A percentile compares a stretch with the other conserved stretches of the same genome.
phyloP scores from a whole-genome alignment of 2,113 vertebrate species.

The Vulpes vulpes region DNA sequence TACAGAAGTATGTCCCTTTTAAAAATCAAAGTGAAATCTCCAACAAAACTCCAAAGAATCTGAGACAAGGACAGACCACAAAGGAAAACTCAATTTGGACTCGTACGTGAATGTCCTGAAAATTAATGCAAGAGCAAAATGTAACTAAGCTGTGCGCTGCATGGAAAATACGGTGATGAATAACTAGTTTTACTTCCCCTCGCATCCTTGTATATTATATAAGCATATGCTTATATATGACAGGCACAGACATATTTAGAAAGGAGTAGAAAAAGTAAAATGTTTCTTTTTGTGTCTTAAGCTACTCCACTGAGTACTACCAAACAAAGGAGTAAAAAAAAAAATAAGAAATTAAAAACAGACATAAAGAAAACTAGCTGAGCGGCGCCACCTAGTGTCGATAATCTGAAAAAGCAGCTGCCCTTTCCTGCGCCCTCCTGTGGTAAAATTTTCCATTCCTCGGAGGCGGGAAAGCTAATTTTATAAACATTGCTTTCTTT shows the following conservation, averaged over 20 bases:
- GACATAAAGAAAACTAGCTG: slow-evolving; percentile 69
- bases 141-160: not conserved
- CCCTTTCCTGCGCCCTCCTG: slow-evolving; percentile 75
- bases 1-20: not conserved
- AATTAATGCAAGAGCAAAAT: slow-evolving; percentile 23
- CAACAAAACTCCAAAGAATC: not conserved
- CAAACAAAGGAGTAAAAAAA: slow-evolving; percentile 76
- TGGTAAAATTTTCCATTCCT: slow-evolving; percentile 55
- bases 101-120: slow-evolving; percentile 15
- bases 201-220: not conserved
- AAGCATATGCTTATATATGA: not conserved
- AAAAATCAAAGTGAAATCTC: slow-evolving; percentile 35
- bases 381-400: slow-evolving; percentile 81
- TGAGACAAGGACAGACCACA: not conserved
- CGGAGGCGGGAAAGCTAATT: not conserved
- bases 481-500: not conserved
- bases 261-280: slow-evolving; percentile 47
- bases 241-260: slow-evolving; percentile 32
- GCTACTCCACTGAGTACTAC: slow-evolving; percentile 36
- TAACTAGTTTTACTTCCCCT: slow-evolving; percentile 15
- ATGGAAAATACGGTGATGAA: not conserved
- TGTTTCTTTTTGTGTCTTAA: not conserved
- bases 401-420: slow-evolving; percentile 42
- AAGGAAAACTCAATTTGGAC: not conserved
- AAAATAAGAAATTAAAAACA: slow-evolving; percentile 30